Evolutionary conservation across 2,797 vertebrate genomes (phyloP).

Genomic region (Oreortyx pictus): DNA sequence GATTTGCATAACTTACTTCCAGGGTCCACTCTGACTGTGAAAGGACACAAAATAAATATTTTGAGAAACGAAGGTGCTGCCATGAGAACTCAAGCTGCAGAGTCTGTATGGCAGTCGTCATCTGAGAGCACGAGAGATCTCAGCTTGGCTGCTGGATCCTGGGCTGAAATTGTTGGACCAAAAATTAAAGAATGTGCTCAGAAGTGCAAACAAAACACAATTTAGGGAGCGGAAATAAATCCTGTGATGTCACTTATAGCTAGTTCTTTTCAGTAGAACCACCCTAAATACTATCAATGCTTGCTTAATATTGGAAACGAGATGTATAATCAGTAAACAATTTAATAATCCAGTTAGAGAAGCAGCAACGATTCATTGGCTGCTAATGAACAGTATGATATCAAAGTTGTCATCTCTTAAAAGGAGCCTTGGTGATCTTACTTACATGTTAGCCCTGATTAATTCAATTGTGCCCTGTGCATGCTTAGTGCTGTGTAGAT

Average conservation of each 20-base stretch:
- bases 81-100: background rate
- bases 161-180: background rate
- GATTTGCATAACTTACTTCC: background rate
- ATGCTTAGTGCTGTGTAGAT: slow-evolving; percentile 15
- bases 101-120: background rate
- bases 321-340: slow-evolving; percentile 26
- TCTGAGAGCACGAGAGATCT: background rate
- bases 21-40: background rate
- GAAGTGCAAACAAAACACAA: background rate
- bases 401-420: slow-evolving; percentile 58
- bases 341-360: slow-evolving; percentile 31
- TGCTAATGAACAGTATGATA: slow-evolving; percentile 41
- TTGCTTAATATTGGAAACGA: background rate
- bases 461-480: slow-evolving; percentile 35
- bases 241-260: background rate
- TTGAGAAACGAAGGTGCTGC: background rate
- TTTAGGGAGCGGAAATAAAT: background rate
- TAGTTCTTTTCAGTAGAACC: background rate
- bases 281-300: background rate
- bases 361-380: slow-evolving; percentile 33
- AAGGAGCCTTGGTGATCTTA: slow-evolving; percentile 29
- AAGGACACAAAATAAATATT: background rate
- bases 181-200: background rate
- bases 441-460: slow-evolving; percentile 10
- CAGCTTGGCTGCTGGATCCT: background rate